phyloP scores from a whole-genome alignment of 1,140 invertebrate genomes.

The Drosophila melanogaster region DNA sequence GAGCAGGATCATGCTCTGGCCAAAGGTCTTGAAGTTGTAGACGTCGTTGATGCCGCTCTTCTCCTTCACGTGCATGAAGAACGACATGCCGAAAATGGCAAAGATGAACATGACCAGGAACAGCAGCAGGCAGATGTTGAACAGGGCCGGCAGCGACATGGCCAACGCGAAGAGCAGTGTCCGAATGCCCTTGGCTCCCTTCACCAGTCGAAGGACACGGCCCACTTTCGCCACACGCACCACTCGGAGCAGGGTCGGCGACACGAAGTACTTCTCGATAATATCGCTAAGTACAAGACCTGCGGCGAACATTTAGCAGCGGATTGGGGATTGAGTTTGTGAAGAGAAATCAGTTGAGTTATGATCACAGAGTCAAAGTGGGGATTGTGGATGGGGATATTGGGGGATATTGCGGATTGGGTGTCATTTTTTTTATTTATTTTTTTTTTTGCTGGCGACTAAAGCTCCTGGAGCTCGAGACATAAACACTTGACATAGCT shows the following conservation, averaged over 20 bases:
- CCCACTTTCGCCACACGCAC: slow-evolving; percentile 99
- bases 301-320: slow-evolving; percentile 78
- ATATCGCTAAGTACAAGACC: slow-evolving; percentile 97
- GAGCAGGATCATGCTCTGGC: slow-evolving; percentile 98
- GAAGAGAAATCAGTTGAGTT: slow-evolving; percentile 38
- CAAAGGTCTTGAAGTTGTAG: slow-evolving; percentile 99
- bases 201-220: slow-evolving; percentile 97
- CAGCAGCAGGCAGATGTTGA: slow-evolving; percentile 99
- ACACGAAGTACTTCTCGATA: slow-evolving; percentile 99
- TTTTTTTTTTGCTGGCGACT: neutral
- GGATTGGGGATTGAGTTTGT: slow-evolving; percentile 12
- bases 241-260: slow-evolving; percentile 97
- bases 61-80: slow-evolving; percentile 99
- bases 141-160: slow-evolving; percentile 98
- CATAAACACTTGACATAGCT: slow-evolving; percentile 54
- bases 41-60: slow-evolving; percentile 97
- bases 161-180: slow-evolving; percentile 98
- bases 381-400: neutral
- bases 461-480: slow-evolving; percentile 10
- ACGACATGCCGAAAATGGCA: slow-evolving; percentile 99
- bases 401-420: neutral
- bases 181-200: slow-evolving; percentile 98
- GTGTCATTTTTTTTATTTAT: neutral
- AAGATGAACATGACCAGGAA: slow-evolving; percentile 99
- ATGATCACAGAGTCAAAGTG: slow-evolving; percentile 1